Base-by-base conservation (phyloP, 2,113 vertebrate species). In the Dunckerocampus dactyliophorus region DNA sequence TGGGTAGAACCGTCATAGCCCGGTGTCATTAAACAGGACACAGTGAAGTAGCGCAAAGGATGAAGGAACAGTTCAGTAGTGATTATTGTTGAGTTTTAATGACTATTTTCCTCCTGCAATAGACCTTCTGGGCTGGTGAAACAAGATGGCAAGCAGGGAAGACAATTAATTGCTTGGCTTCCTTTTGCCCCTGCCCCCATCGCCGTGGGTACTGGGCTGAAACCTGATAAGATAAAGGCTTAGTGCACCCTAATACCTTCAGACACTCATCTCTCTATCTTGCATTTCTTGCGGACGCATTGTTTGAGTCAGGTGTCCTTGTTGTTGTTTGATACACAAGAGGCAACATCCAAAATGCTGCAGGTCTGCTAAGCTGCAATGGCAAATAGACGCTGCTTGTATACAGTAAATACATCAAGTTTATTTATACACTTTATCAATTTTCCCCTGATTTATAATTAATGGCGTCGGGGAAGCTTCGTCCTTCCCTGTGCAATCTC, bases 91-190 rank as follows among this genome's bases (percentile, higher is more conserved):
- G 82, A 85, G 80, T 71, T 87, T 89, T 90, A 91, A 90, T 89
- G 87, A 89, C 86, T 86, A 82, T 76, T 83, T 82, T 87, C 85
- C 85, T 84, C 83, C 82, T 86, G 82, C 87, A 89, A 90, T 88
- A 89, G 87, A 91, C 86, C 87, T 89, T 90, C 86, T 88, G 85
- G 86, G 85, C 78, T 87, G 86, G 73, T 88, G 83, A 90, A 90
- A 90, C 86, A 82, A 88, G 86, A 91, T 89, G 85, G 88, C 85
- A 88, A 86, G 83, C 79, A 84, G 82, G 85, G 82, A 89, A 88
- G 82, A 90, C 87, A 90, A 91, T 91, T 91, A 91, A 91, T 91
- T 91, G 89, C 90, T 88, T 87, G 84, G 82, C 81, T 90, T 90
- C 81, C 78, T 86, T 82, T 84, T 87, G 81, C 83, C 76, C 74